phyloP scores from a whole-genome alignment of 2,113 vertebrate genomes.

The Leptosomus discolor region DNA sequence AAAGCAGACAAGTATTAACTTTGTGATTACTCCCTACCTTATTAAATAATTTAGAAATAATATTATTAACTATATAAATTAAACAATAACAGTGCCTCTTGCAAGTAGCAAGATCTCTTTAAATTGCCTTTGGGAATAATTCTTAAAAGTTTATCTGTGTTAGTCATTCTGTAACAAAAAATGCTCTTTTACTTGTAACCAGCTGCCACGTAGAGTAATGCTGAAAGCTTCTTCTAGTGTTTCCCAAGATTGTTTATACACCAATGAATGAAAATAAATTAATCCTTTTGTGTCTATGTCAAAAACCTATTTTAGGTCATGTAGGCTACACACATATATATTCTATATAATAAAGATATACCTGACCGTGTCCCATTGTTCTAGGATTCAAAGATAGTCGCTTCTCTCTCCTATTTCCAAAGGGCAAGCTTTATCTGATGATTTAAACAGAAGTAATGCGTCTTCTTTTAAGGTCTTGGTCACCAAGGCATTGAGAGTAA shows the following conservation, averaged over 20 bases:
- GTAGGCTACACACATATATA: neutral
- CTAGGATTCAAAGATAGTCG: neutral
- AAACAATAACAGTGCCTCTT: neutral
- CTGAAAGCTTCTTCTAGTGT: neutral
- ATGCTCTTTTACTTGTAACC: neutral
- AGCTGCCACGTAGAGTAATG: neutral
- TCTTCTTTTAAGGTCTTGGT: neutral
- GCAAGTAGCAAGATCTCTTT: neutral
- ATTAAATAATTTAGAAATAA: slow-evolving; percentile 31
- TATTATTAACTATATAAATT: slow-evolving; percentile 42
- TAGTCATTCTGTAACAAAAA: neutral
- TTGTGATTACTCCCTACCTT: slow-evolving; percentile 9
- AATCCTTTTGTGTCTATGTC: neutral
- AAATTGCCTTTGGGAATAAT: slow-evolving; percentile 2
- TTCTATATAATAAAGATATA: neutral
- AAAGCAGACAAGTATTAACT: neutral
- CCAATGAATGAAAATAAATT: neutral
- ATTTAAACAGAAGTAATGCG: neutral
- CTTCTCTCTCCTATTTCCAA: neutral
- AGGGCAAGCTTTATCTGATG: neutral
- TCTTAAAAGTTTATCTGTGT: neutral
- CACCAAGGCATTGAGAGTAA: neutral
- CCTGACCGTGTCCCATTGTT: neutral
- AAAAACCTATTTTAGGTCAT: neutral
- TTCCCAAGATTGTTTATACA: neutral